phyloP scores from a whole-genome alignment of 1,140 invertebrate species.

The Drosophila sulfurigaster region DNA sequence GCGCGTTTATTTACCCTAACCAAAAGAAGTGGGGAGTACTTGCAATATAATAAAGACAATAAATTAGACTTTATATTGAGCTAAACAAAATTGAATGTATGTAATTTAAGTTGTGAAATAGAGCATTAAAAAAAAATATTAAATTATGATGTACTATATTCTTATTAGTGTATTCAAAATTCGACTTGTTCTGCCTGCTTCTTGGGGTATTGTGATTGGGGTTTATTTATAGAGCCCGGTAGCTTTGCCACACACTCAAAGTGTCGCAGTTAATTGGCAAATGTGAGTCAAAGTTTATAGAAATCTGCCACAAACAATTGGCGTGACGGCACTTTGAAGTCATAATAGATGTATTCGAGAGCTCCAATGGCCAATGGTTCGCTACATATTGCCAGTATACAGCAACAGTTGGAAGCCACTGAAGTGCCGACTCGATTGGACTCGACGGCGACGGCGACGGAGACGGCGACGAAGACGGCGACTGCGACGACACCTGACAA shows the following conservation, averaged over 20 bases:
- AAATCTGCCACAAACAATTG: conserved; percentile 79
- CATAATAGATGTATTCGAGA: conserved; percentile 73
- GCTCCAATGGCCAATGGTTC: conserved; percentile 5
- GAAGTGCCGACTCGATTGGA: conserved; percentile 62
- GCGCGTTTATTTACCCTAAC: conserved; percentile 61
- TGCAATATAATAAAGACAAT: no score
- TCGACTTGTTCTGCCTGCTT: neutral
- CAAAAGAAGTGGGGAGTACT: no score
- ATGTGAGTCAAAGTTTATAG: conserved; percentile 83
- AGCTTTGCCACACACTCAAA: conserved; percentile 75
- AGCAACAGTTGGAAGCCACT: conserved; percentile 16
- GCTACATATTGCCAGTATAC: neutral
- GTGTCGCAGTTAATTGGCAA: conserved; percentile 83
- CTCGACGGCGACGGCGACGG: conserved; percentile 51
- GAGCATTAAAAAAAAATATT: neutral
- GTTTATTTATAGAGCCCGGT: conserved; percentile 79
- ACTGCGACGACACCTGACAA: conserved; percentile 68
- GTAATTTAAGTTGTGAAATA: neutral
- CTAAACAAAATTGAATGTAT: neutral
- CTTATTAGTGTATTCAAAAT: conserved; percentile 32
- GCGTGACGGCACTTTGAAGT: conserved; percentile 80
- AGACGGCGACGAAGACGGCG: conserved; percentile 23
- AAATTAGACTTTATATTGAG: neutral
- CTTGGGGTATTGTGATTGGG: conserved; percentile 51
- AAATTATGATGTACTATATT: neutral